Evolutionary conservation across 2,797 vertebrate species (phyloP).

Genomic region (Notolabrus celidotus): DNA sequence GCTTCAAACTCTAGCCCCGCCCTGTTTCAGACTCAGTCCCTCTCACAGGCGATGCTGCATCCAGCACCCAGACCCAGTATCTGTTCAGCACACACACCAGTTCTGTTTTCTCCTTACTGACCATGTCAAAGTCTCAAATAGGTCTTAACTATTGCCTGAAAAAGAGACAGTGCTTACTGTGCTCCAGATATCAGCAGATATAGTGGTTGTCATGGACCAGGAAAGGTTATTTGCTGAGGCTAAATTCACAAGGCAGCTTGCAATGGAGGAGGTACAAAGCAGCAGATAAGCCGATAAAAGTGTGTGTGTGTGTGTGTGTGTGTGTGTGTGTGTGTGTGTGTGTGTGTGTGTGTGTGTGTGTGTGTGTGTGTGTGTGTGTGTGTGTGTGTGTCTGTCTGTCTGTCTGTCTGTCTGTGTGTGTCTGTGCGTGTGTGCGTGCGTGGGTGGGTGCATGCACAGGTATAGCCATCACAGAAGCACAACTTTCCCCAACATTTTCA

Average conservation of each 20-base stretch:
- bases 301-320: background rate
- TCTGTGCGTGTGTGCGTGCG: conserved; percentile 48
- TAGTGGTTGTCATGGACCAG: conserved; percentile 14
- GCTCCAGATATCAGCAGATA: conserved; percentile 15
- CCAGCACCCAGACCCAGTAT: conserved; percentile 88
- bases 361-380: background rate
- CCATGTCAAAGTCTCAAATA: conserved; percentile 39
- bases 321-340: background rate
- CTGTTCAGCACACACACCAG: conserved; percentile 89
- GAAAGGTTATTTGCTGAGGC: conserved; percentile 7
- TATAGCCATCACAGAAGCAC: conserved; percentile 44
- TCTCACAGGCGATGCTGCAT: conserved; percentile 89
- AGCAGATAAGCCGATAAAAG: conserved; percentile 1
- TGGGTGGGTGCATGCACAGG: conserved; percentile 65
- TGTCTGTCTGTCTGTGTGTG: too few relatives aligned
- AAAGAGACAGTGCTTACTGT: conserved; percentile 12
- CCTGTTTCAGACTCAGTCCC: conserved; percentile 89
- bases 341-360: background rate
- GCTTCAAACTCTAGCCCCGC: conserved; percentile 85
- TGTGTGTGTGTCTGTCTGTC: background rate
- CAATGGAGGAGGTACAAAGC: background rate
- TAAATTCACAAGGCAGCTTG: background rate
- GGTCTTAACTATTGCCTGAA: conserved; percentile 24
- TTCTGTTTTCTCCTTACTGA: conserved; percentile 95
- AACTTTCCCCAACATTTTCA: conserved; percentile 3